These are phyloP conservation scores for Menidia beryllina DNA, from an alignment of 2,113 vertebrate species.

Conservation along the genomic window DNA sequence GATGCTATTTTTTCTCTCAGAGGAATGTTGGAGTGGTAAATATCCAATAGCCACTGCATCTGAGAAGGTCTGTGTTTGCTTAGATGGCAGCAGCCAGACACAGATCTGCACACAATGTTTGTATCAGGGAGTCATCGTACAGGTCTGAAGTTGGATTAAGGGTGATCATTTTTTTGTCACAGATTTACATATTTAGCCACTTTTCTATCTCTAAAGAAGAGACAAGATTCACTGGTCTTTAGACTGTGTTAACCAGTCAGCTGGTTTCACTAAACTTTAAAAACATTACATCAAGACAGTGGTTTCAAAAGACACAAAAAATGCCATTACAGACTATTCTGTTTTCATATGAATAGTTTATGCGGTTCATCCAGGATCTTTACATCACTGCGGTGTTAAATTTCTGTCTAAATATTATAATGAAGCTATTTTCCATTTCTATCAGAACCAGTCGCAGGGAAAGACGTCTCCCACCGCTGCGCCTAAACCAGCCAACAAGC, in stretches of 20 bases:
- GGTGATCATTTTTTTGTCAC: constrained; percentile 5
- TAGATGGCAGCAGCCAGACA: constrained; percentile 35
- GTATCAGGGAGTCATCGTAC: constrained; percentile 14
- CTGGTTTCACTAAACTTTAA: not conserved
- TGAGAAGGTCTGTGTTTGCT: constrained; percentile 57
- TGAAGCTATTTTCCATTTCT: constrained; percentile 14
- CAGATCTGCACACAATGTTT: constrained; percentile 15
- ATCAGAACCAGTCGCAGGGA: constrained; percentile 91
- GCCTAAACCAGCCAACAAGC: constrained; percentile 91
- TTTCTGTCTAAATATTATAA: not conserved
- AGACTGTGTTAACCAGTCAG: not conserved
- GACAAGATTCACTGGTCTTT: not conserved
- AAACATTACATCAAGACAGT: not conserved
- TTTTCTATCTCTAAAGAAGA: not conserved
- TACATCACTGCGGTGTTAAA: too few relatives aligned
- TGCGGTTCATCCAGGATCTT: not conserved
- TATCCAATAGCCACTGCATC: constrained; percentile 62
- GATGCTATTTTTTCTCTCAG: constrained; percentile 70
- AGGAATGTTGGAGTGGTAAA: constrained; percentile 63
- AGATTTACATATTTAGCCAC: not conserved
- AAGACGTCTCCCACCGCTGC: constrained; percentile 83
- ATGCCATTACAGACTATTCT: too few relatives aligned
- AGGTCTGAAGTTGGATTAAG: constrained; percentile 1
- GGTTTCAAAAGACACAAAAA: too few relatives aligned
- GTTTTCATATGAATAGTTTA: too few relatives aligned